These are phyloP conservation scores for Eudasyphora cyanicolor DNA, from an alignment of 2,888 invertebrate genomes.

Conservation along the genomic window DNA sequence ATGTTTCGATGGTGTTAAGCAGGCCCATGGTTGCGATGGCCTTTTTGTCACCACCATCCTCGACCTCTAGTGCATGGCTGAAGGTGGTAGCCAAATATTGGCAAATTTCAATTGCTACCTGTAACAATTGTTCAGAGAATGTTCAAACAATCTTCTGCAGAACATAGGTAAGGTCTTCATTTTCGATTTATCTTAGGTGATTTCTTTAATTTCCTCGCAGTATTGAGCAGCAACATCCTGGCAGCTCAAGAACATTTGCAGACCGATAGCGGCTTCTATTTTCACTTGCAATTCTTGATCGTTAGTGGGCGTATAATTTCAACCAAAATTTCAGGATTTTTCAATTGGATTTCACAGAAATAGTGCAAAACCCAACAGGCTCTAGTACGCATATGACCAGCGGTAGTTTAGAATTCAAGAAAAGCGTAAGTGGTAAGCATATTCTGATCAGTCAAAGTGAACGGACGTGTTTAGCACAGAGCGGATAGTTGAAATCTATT, in stretches of 20 bases:
- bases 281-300: conserved; percentile 97
- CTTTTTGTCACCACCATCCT: too few relatives aligned
- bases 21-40: conserved; percentile 98
- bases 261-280: conserved; percentile 97
- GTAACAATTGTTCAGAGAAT: conserved; percentile 92
- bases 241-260: conserved; percentile 93
- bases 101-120: conserved; percentile 96
- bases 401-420: conserved; percentile 91
- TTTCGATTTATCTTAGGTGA: conserved; percentile 95
- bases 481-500: too few relatives aligned
- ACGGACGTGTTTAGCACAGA: too few relatives aligned
- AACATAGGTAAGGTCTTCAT: too few relatives aligned
- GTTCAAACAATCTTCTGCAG: conserved; percentile 95
- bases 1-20: conserved; percentile 96
- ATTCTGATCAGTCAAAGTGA: too few relatives aligned
- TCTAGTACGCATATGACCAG: too few relatives aligned
- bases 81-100: conserved; percentile 91
- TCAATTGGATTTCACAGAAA: conserved; percentile 93
- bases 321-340: conserved; percentile 88
- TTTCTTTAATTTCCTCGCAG: conserved; percentile 89
- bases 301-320: conserved; percentile 89
- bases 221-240: conserved; percentile 88
- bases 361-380: conserved; percentile 97
- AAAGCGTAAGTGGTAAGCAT: conserved; percentile 95
- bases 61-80: conserved; percentile 87